Percentiles rank a stretch among this genome's conserved stretches.
These are phyloP conservation scores for Pterostichus madidus DNA, from an alignment of 2,888 invertebrate species.

Conservation along the genomic window DNA sequence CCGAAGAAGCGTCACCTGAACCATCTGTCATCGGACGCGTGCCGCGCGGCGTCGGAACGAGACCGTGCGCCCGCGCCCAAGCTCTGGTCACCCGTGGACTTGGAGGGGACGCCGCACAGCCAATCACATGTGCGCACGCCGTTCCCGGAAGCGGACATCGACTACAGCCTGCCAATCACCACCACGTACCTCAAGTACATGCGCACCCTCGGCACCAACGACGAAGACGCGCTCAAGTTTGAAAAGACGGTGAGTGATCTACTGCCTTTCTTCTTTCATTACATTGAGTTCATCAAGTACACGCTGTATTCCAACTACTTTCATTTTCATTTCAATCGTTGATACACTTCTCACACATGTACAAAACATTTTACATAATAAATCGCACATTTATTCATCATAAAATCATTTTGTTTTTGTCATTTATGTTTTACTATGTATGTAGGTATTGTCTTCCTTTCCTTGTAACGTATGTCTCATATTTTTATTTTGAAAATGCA, in stretches of 20 bases:
- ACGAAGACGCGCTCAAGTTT: constrained; percentile 81
- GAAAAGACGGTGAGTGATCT: constrained; percentile 81
- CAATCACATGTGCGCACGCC: constrained; percentile 68
- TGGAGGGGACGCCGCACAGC: constrained; percentile 69
- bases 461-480: too few relatives aligned
- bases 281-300: constrained; percentile 34
- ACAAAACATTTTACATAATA: not conserved
- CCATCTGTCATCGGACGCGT: constrained; percentile 67
- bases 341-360: constrained; percentile 3
- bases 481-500: too few relatives aligned
- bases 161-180: constrained; percentile 93
- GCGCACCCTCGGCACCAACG: constrained; percentile 84
- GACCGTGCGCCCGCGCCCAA: constrained; percentile 76
- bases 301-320: constrained; percentile 15
- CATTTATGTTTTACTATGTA: too few relatives aligned
- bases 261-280: constrained; percentile 7
- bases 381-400: constrained; percentile 5
- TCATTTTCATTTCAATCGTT: not conserved
- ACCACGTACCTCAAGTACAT: constrained; percentile 93
- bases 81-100: constrained; percentile 81
- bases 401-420: not conserved
- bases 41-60: constrained; percentile 68
- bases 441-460: too few relatives aligned
- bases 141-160: constrained; percentile 80
- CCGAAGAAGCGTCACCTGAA: constrained; percentile 78